Evolutionary conservation across 2,888 invertebrate species (phyloP), one percentile per base, ranked within the genome.

Genomic region (Mantis religiosa): DNA sequence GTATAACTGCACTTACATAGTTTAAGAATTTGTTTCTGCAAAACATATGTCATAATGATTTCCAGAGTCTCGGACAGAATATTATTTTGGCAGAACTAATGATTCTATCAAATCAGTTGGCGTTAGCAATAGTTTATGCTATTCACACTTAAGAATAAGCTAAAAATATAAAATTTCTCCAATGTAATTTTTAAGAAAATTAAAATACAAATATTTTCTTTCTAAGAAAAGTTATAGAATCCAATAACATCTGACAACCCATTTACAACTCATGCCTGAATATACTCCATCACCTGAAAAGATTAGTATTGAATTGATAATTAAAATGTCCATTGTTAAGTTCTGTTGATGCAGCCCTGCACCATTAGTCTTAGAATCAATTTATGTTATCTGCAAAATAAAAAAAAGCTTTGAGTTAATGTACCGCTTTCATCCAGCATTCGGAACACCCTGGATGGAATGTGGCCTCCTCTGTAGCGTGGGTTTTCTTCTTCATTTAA

Each of bases 391-490:
- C 41, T 89, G 90, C 88, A 90, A 89, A 89, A 90, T 88, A 90
- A 89, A 89, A 90, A 88, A 82, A 82, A 90, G 84, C 28, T 25
- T 71, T 83, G 82, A 91, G 90, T 93, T 71, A 71, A 20, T 71
- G 54, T 71, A 94, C 94, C 93, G 91, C 92, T 93, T 91, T 94
- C 93, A 90, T 95, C 94, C 87, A 94, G 92, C 83, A 92, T 93
- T 90, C 93, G 92, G 92, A 94, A 94, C 88, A 94, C 93, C 89
- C 93, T 93, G 82, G 94, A 94, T 41, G 94, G 94, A 90, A 94
- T 94, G 91, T 92, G 92, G 85, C 92, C 92, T 34, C 93, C 92
- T 90, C 92, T 90, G 90, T 93, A 93, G 82, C 92, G 91, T 28
- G 92, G 92, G 88, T 92, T 92, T 87, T 91, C 91, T 88, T 91